Conservation (phyloP, 2,113 vertebrate species). For the Phainopepla nitens region DNA sequence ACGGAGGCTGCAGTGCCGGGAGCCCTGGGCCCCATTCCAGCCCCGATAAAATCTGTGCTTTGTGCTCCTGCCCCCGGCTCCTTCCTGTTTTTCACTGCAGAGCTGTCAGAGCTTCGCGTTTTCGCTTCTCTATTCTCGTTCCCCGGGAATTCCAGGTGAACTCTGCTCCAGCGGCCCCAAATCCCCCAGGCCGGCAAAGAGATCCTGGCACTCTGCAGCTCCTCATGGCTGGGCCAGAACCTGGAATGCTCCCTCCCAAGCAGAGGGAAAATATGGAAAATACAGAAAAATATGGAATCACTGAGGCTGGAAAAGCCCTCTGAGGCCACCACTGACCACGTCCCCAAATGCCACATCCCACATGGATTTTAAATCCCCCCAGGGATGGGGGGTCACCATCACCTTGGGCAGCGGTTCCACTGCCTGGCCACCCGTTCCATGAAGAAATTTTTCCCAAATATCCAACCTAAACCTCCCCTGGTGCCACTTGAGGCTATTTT, state of each 20-base stretch:
- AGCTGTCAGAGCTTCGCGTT: accelerated
- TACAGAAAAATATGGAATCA: not conserved
- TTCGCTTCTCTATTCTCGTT: not conserved
- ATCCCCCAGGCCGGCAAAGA: accelerated
- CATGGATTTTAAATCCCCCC: accelerated
- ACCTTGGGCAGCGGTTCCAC: not conserved
- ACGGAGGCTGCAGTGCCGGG: accelerated
- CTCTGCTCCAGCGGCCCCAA: accelerated
- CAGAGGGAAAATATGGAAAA: not conserved
- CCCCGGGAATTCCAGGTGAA: not conserved
- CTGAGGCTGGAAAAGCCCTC: not conserved
- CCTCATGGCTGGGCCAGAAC: accelerated
- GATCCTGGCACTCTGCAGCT: accelerated
- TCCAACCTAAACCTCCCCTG: not conserved
- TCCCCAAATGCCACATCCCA: not conserved
- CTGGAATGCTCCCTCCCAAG: not conserved
- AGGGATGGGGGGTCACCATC: not conserved
- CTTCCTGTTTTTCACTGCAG: not conserved
- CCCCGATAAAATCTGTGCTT: not conserved
- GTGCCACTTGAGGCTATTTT: not conserved
- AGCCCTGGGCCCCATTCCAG: not conserved
- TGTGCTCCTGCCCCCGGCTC: not conserved
- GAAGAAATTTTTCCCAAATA: not conserved
- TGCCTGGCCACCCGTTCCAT: not conserved
- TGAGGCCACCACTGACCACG: not conserved